Conservation (phyloP, 1,140 invertebrate genomes). For the Formica selysi region DNA sequence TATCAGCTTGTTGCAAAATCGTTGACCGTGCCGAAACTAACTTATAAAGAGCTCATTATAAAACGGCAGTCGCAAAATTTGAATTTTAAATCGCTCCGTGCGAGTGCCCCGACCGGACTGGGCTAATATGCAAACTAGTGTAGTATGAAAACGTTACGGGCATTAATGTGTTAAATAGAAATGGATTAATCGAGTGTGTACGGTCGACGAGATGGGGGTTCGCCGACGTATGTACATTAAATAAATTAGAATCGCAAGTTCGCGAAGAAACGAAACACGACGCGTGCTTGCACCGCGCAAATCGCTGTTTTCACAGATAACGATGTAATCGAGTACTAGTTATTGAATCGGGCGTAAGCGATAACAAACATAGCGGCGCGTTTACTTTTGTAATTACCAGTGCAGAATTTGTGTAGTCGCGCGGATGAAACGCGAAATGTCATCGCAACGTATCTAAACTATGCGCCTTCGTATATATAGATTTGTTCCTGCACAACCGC, state of each 20-base stretch:
- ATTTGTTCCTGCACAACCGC: conserved; percentile 52
- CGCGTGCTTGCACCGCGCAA: too few relatives aligned
- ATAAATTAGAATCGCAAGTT: conserved; percentile 61
- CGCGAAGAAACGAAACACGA: conserved; percentile 12
- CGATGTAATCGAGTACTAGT: conserved; percentile 50
- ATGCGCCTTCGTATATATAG: conserved; percentile 48
- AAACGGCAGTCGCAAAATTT: conserved; percentile 42
- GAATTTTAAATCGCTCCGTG: conserved; percentile 61
- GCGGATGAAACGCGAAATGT: conserved; percentile 68
- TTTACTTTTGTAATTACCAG: conserved; percentile 76
- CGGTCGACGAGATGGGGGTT: neutral
- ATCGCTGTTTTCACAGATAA: conserved; percentile 60
- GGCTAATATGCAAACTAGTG: conserved; percentile 64
- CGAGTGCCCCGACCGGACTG: neutral
- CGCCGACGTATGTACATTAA: conserved; percentile 28
- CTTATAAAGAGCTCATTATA: conserved; percentile 59
- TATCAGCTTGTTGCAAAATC: conserved; percentile 58
- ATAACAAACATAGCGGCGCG: conserved; percentile 66
- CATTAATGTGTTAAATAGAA: conserved; percentile 68
- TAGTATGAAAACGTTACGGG: conserved; percentile 51
- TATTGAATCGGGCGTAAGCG: conserved; percentile 69
- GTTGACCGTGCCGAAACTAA: conserved; percentile 59
- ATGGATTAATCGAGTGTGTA: conserved; percentile 57
- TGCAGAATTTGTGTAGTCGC: conserved; percentile 59
- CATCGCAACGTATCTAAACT: conserved; percentile 30